Base-by-base conservation (phyloP, 2,113 vertebrate species). In the Bambusicola thoracicus region DNA sequence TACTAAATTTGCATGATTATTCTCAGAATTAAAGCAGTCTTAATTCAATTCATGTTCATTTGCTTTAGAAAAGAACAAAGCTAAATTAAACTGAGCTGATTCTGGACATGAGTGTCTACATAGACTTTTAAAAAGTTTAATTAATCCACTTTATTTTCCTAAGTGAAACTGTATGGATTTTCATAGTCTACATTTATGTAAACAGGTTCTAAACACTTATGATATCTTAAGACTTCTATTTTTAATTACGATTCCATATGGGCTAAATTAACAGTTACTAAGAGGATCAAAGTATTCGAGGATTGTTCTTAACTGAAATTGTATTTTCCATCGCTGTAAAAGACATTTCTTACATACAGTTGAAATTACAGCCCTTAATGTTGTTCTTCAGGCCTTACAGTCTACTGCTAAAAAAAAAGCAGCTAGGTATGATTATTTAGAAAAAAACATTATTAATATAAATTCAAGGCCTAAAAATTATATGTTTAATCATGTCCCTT, bases 201-300 rank as follows among this genome's bases (percentile, higher is more conserved):
- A 94, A 95, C 94, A 95, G 59, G 63, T n/a, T 61, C 58, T 65
- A 91, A 96, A 92, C 38, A 80, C 70, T 56, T 88, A 44, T n/a
- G 83, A 87, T 89, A 92, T 85, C 96, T 91, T 93, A 93, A 86
- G 91, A 30, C 61, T 89, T 96, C 86, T 96, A 84, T 96, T 96
- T 96, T 96, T 84, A 87, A 36, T 96, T 87, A 80, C 68, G 5
- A 83, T 72, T 89, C 92, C 96, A 92, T 94, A 96, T 92, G 92
- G 85, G n/a, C 78, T 92, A 97, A 96, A 91, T 85, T 87, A 87
- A 89, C 78, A 90, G 79, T 80, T 79, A 90, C 87, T 81, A 85
- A 84, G 91, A 95, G 76, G 55, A 94, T 87, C 89, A 93, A 94
- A 87, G 65, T 92, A 90, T 97, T 83, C 94, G 79, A 5, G 13